A percentile compares a stretch with the other conserved stretches of the same genome.
phyloP scores from a whole-genome alignment of 2,797 vertebrate species.

The Dipus sagitta region DNA sequence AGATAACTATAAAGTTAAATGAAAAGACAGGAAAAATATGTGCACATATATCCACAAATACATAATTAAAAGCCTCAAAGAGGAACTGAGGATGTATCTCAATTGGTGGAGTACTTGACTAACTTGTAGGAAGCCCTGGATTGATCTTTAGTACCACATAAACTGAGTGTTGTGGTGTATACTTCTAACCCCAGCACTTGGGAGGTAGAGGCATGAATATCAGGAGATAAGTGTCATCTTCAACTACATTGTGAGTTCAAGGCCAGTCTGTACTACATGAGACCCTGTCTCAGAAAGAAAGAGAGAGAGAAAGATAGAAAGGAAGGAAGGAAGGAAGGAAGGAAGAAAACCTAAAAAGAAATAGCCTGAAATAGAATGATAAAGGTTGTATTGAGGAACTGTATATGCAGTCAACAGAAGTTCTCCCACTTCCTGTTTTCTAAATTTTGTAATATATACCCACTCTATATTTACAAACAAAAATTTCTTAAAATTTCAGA shows the following conservation, averaged over 20 bases:
- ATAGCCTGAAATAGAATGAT: not conserved
- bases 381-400: not conserved
- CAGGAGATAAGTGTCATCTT: too few species aligned
- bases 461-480: not conserved
- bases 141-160: too few species aligned
- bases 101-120: too few species aligned
- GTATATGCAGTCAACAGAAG: not conserved
- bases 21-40: not conserved
- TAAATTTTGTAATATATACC: conserved; percentile 23
- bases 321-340: not conserved
- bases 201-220: too few species aligned
- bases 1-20: conserved; percentile 8
- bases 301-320: too few species aligned
- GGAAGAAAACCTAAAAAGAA: not conserved
- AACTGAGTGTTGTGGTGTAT: too few species aligned
- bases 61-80: not conserved
- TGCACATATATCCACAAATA: not conserved
- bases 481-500: not conserved
- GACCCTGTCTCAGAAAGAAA: too few species aligned
- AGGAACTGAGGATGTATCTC: too few species aligned
- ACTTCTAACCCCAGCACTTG: too few species aligned
- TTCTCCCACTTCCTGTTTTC: conserved; percentile 45
- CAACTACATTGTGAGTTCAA: too few species aligned
- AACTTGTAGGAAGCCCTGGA: too few species aligned
- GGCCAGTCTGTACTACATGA: too few species aligned